phyloP scores from a whole-genome alignment of 1,140 invertebrate species.

The Drosophila sturtevanti region DNA sequence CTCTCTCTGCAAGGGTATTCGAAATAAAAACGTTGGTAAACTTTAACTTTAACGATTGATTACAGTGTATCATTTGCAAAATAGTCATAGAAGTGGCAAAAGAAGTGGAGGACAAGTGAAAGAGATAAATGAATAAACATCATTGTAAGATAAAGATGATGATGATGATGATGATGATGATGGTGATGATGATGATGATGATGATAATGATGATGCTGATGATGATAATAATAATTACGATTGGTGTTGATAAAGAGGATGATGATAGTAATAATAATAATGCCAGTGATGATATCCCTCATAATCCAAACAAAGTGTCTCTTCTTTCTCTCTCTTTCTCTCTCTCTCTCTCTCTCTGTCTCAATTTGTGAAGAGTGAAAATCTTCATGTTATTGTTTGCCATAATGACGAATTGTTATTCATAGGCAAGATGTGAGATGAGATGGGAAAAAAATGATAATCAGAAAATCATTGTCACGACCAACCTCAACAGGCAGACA shows the following conservation, averaged over 20 bases:
- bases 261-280: constrained; percentile 4
- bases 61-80: constrained; percentile 38
- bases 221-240: too few species aligned
- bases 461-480: constrained; percentile 12
- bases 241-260: constrained; percentile 12
- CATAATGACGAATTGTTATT: constrained; percentile 56
- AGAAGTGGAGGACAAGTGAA: constrained; percentile 42
- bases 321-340: too few species aligned
- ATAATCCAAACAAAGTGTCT: neutral
- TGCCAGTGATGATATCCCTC: neutral
- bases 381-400: constrained; percentile 42
- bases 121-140: constrained; percentile 38
- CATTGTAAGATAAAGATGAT: constrained; percentile 19
- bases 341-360: too few species aligned
- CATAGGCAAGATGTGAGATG: neutral
- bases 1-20: too few species aligned
- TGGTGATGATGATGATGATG: neutral
- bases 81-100: constrained; percentile 18
- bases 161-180: neutral
- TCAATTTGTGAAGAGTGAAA: constrained; percentile 8
- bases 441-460: neutral
- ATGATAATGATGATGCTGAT: neutral
- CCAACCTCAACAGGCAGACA: neutral
- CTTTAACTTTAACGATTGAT: constrained; percentile 34
- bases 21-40: neutral